Evolutionary conservation across 2,888 invertebrate species (phyloP), one percentile per base, ranked within the genome.

Genomic region (Scaptomyza reducta): DNA sequence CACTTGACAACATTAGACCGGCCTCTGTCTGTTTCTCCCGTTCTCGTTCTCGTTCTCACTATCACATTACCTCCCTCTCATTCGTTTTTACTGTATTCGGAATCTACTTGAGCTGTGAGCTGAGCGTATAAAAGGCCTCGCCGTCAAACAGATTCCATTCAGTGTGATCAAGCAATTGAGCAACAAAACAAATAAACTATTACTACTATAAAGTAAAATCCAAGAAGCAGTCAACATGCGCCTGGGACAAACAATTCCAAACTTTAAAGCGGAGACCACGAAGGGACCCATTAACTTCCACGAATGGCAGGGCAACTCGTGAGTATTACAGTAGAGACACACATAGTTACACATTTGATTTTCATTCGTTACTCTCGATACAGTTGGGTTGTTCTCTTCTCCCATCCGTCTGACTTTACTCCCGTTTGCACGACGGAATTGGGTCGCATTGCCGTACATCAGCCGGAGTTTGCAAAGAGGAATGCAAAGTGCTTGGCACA

Each of bases 391-490:
- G 94, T 97, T 87, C 91, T 97, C 25, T 97, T 97, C 90, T 97
- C 97, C 0, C 97, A 97, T 90, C 97, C 97, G 0, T 95, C 96
- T 9, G 97, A 97, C 91, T 97, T 95, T 90, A 97, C 97, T 0
- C 97, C 97, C 0, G 97, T 97, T 0, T 97, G 97, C 89, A 97
- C 97, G 6, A 97, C 97, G 0, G 97, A 97, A 91, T 92, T 97
- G 77, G 96, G 96, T 3, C 93, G 95, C 46, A 94, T 96, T 55
- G 95, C 95, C 2, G 94, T 95, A 14, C 94, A 96, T 85, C 91
- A 93, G 56, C 93, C 94, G 0, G 93, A 95, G 81, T 97, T 97
- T 86, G 91, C 93, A 35, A 95, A 95, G 81, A 92, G 96, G 18
- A 94, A 94, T 79, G 94, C 95, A 6, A 96, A 97, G 91, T 92